Conservation (phyloP, 2,888 invertebrate species). For the Tigriopus californicus region DNA sequence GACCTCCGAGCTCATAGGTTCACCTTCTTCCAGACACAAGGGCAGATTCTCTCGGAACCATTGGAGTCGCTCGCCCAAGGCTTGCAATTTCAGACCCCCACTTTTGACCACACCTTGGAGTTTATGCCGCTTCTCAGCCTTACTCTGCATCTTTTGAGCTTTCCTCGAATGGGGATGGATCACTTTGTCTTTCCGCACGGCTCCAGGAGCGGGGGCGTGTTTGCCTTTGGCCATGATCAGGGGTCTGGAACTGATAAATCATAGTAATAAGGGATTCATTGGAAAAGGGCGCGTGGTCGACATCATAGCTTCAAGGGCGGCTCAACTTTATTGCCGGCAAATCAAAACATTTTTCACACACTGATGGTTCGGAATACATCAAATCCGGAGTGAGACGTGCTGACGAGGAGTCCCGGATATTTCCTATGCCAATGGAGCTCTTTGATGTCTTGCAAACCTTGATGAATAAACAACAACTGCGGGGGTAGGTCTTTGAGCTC, state of each 20-base stretch:
- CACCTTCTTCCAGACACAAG: neutral
- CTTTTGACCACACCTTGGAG: neutral
- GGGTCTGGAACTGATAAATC: neutral
- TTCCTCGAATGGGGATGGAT: slow-evolving; percentile 11
- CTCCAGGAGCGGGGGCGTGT: slow-evolving; percentile 11
- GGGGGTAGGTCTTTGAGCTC: slow-evolving; percentile 51
- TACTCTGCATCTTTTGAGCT: slow-evolving; percentile 1
- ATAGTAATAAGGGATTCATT: neutral
- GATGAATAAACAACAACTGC: slow-evolving; percentile 89
- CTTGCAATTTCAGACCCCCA: neutral
- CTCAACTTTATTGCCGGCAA: neutral
- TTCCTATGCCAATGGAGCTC: slow-evolving; percentile 97
- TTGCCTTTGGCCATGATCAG: slow-evolving; percentile 16
- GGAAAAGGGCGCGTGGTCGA: neutral
- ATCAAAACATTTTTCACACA: slow-evolving; percentile 45
- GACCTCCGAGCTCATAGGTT: neutral
- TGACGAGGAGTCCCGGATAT: slow-evolving; percentile 73
- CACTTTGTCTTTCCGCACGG: slow-evolving; percentile 3
- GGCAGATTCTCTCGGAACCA: slow-evolving; percentile 10
- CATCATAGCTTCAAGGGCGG: neutral
- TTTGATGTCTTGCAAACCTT: slow-evolving; percentile 92
- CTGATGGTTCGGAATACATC: slow-evolving; percentile 95
- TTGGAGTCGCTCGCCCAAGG: slow-evolving; percentile 1
- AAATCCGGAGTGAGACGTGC: slow-evolving; percentile 85
- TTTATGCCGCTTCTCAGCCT: neutral